Evolutionary conservation across 2,113 vertebrate species (phyloP).

Genomic region (Apodemus sylvaticus): DNA sequence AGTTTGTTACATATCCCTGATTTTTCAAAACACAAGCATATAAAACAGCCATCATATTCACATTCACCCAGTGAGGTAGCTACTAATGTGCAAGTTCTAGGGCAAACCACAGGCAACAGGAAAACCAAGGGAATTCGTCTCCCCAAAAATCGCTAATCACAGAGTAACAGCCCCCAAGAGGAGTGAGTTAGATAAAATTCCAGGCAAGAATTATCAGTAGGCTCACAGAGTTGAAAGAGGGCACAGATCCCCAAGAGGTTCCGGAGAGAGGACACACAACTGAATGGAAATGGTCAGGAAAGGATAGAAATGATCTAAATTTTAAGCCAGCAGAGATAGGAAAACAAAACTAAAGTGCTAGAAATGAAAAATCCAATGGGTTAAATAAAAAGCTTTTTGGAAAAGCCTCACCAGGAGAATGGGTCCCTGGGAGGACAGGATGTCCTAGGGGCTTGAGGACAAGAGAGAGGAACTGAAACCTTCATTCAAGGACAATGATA

Average conservation of each 20-base stretch:
- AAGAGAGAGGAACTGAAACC: background rate
- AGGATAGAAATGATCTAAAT: background rate
- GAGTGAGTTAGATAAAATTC: background rate
- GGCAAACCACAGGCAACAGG: background rate
- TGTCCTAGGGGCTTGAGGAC: background rate
- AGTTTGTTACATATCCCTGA: background rate
- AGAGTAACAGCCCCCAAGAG: background rate
- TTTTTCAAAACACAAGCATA: background rate
- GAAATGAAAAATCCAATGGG: background rate
- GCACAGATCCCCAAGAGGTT: too few species aligned
- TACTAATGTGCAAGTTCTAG: background rate
- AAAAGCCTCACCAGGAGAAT: background rate
- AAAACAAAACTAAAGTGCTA: background rate
- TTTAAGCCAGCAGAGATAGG: background rate
- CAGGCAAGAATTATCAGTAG: background rate
- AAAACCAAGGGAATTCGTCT: background rate
- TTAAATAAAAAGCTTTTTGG: background rate
- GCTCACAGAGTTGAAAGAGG: background rate
- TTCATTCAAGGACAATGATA: background rate
- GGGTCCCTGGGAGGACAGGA: background rate
- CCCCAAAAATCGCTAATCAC: background rate
- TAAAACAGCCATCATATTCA: background rate
- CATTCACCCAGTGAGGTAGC: background rate
- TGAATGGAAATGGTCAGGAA: background rate
- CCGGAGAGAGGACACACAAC: background rate